Evolutionary conservation across 2,797 vertebrate genomes (phyloP).

Genomic region (Delichon dasypus): DNA sequence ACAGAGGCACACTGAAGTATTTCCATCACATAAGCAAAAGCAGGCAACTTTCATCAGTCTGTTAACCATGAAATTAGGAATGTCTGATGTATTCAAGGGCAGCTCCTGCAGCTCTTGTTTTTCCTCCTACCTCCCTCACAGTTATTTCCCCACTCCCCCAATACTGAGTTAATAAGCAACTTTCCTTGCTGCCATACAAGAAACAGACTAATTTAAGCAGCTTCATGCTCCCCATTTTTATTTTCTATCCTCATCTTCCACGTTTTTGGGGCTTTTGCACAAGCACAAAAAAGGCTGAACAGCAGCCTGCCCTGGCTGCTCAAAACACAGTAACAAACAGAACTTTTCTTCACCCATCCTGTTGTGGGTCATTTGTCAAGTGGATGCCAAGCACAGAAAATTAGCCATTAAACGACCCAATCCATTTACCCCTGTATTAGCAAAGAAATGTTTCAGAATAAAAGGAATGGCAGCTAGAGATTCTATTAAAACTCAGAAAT

Average conservation of each 20-base stretch:
- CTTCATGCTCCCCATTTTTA: neutral
- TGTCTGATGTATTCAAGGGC: neutral
- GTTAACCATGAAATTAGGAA: neutral
- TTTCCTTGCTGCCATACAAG: neutral
- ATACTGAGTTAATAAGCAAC: neutral
- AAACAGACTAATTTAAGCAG: neutral
- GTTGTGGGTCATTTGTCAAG: neutral
- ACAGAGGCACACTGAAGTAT: neutral
- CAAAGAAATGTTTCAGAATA: neutral
- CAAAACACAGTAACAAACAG: neutral
- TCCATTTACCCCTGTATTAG: neutral
- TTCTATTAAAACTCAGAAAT: neutral
- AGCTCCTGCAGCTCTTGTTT: neutral
- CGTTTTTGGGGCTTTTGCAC: neutral
- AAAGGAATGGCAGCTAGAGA: neutral
- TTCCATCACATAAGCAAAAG: neutral
- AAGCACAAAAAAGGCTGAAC: neutral
- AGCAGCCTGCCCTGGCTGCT: neutral
- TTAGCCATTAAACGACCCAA: neutral
- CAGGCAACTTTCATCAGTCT: neutral
- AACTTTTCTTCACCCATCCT: neutral
- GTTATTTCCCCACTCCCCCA: neutral
- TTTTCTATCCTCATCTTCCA: neutral
- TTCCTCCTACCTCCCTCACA: neutral
- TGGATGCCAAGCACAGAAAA: neutral